Conservation (phyloP, 2,888 invertebrate species). For the Noctua comes region DNA sequence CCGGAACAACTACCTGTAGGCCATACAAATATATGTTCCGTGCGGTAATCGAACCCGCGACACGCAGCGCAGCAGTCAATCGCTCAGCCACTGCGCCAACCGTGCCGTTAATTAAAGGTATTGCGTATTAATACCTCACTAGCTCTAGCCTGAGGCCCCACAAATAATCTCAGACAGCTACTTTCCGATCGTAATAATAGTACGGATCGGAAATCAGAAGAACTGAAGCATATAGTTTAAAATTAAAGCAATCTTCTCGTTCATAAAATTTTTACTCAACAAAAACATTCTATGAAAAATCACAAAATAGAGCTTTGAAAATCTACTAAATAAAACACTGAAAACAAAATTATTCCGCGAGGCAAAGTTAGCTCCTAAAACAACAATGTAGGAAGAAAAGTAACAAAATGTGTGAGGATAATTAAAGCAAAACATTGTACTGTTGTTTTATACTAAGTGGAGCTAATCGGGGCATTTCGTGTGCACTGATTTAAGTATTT, state of each 20-base stretch:
- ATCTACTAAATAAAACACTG: conserved; percentile 43
- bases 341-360: conserved; percentile 24
- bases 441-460: conserved; percentile 44
- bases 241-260: neutral
- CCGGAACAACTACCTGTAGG: no score
- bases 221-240: neutral
- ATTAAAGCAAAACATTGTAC: conserved; percentile 62
- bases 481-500: conserved; percentile 33
- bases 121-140: neutral
- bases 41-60: no score
- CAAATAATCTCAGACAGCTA: neutral
- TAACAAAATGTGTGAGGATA: conserved; percentile 48
- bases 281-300: conserved; percentile 5
- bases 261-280: neutral
- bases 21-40: no score
- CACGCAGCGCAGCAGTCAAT: no score
- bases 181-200: neutral
- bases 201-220: neutral
- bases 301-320: neutral
- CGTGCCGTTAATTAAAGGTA: neutral
- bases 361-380: conserved; percentile 51
- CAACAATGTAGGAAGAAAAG: conserved; percentile 48
- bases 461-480: conserved; percentile 36
- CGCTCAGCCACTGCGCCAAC: no score
- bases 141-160: neutral